Conservation (phyloP, 2,113 vertebrate genomes). For the Callospermophilus lateralis region DNA sequence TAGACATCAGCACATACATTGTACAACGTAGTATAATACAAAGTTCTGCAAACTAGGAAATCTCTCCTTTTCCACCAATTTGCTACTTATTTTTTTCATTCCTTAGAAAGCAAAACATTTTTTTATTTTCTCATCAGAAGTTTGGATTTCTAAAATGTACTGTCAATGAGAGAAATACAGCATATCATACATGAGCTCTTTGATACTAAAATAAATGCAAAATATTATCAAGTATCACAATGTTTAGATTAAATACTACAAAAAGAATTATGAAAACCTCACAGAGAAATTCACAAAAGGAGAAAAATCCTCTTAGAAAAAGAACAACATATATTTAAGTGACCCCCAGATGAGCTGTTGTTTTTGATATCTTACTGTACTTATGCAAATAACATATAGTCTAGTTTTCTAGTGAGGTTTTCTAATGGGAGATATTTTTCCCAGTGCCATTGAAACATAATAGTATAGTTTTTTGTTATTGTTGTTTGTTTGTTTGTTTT, state of each 20-base stretch:
- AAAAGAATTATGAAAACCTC: not conserved
- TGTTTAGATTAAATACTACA: not conserved
- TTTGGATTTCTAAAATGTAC: not conserved
- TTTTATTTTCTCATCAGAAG: not conserved
- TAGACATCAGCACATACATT: not conserved
- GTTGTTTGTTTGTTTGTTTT: too few relatives aligned
- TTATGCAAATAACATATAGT: not conserved
- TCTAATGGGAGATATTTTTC: not conserved
- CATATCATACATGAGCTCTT: not conserved
- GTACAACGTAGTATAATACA: fast-evolving
- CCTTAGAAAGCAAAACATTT: not conserved
- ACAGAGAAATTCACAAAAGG: not conserved
- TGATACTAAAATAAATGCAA: not conserved
- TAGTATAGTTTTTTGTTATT: too few relatives aligned
- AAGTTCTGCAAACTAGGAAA: not conserved
- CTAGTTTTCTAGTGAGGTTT: not conserved
- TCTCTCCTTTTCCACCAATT: not conserved
- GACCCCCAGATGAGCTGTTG: not conserved
- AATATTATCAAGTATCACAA: not conserved
- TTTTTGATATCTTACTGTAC: too few relatives aligned
- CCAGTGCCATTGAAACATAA: not conserved
- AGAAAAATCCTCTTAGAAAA: not conserved
- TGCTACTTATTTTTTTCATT: not conserved
- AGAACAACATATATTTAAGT: not conserved
- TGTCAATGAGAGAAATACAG: not conserved